Evolutionary conservation across 2,888 invertebrate genomes (phyloP).

Genomic region (Pocota personata): DNA sequence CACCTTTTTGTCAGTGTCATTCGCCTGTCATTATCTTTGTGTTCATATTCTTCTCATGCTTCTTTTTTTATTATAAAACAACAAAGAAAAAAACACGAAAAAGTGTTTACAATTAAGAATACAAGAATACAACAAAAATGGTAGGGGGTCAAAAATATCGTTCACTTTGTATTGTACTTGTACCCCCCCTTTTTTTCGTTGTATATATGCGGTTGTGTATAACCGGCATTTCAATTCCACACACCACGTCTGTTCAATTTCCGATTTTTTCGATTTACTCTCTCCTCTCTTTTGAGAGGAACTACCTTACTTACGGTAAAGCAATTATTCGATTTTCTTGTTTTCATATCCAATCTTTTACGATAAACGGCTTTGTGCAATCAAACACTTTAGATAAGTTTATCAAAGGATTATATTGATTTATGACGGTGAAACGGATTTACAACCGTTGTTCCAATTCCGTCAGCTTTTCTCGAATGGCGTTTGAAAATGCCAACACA

Average conservation of each 20-base stretch:
- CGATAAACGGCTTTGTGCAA: not conserved
- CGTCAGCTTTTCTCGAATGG: not conserved
- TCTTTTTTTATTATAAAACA: not conserved
- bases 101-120: slow-evolving; percentile 25
- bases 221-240: slow-evolving; percentile 17
- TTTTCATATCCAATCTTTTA: slow-evolving; percentile 1
- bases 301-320: not conserved
- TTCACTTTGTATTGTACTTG: too few species aligned
- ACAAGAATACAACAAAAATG: not conserved
- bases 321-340: not conserved
- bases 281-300: not conserved
- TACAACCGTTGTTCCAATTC: not conserved
- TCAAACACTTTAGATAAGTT: slow-evolving; percentile 5
- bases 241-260: not conserved
- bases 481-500: not conserved
- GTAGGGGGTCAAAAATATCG: slow-evolving; percentile 25
- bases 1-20: slow-evolving; percentile 26
- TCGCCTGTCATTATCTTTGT: slow-evolving; percentile 33
- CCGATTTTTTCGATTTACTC: not conserved
- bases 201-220: not conserved
- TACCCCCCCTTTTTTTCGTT: not conserved
- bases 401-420: not conserved
- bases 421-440: not conserved
- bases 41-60: not conserved
- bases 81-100: not conserved